A percentile compares a stretch with the other conserved stretches of the same genome.
phyloP scores from a whole-genome alignment of 92 coral and sea anemone species.

The Phymanthus crucifer region DNA sequence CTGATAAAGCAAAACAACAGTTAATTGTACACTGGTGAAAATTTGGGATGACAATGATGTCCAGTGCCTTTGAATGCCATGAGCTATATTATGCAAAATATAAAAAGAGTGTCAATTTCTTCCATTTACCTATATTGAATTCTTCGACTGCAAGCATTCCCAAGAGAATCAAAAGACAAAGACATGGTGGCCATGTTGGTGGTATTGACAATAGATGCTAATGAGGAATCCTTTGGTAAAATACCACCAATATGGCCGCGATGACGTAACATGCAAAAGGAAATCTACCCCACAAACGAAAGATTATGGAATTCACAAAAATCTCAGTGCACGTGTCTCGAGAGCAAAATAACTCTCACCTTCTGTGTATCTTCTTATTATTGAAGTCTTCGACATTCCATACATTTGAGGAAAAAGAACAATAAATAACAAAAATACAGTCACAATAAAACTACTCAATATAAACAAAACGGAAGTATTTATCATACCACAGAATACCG shows the following conservation, averaged over 20 bases:
- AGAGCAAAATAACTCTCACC: constrained; percentile 46
- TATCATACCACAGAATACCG: not conserved
- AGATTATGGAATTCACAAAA: too few relatives aligned
- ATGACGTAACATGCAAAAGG: too few relatives aligned
- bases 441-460: not conserved
- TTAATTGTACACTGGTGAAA: not conserved
- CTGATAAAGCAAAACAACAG: constrained; percentile 34
- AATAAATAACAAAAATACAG: not conserved
- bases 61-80: not conserved
- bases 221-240: too few relatives aligned
- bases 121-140: too few relatives aligned
- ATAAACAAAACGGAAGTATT: not conserved
- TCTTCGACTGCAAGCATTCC: too few relatives aligned
- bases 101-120: not conserved
- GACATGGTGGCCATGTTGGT: too few relatives aligned
- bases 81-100: not conserved
- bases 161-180: too few relatives aligned
- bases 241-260: too few relatives aligned
- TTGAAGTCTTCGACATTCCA: constrained; percentile 70
- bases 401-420: not conserved
- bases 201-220: too few relatives aligned
- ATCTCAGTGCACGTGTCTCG: too few relatives aligned
- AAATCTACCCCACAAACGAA: too few relatives aligned
- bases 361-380: constrained; percentile 90
- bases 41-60: not conserved